Conservation (phyloP, 1,140 invertebrate genomes). For the Neodiprion fabricii region DNA sequence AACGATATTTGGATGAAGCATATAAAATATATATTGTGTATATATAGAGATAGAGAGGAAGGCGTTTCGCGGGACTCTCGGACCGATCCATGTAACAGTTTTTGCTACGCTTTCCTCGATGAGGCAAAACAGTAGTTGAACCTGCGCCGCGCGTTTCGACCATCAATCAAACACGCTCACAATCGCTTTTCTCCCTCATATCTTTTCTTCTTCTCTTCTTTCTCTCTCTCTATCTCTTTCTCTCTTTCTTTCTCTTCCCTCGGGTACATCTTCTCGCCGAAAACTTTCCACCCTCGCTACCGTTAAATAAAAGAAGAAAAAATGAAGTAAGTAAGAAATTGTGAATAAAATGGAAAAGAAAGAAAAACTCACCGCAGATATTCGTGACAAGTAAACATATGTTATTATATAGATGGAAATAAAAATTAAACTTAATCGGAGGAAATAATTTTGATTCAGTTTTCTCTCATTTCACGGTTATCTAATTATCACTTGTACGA, state of each 20-base stretch:
- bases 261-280: not conserved
- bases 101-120: not conserved
- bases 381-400: not conserved
- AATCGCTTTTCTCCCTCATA: not conserved
- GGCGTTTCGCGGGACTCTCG: too few species aligned
- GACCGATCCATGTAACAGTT: not conserved
- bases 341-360: too few species aligned
- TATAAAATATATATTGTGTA: too few species aligned
- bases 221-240: slow-evolving; percentile 14
- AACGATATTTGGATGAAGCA: too few species aligned
- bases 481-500: too few species aligned
- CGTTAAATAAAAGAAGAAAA: too few species aligned
- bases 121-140: not conserved
- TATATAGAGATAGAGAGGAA: too few species aligned
- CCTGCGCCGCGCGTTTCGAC: not conserved
- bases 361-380: not conserved
- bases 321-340: too few species aligned
- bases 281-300: too few species aligned
- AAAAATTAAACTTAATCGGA: not conserved
- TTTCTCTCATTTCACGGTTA: not conserved
- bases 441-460: not conserved
- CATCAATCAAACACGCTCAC: not conserved
- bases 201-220: not conserved
- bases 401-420: not conserved
- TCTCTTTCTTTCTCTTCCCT: slow-evolving; percentile 8